These are phyloP conservation scores for Chironomus riparius DNA, from an alignment of 2,888 invertebrate species.

Conservation along the genomic window DNA sequence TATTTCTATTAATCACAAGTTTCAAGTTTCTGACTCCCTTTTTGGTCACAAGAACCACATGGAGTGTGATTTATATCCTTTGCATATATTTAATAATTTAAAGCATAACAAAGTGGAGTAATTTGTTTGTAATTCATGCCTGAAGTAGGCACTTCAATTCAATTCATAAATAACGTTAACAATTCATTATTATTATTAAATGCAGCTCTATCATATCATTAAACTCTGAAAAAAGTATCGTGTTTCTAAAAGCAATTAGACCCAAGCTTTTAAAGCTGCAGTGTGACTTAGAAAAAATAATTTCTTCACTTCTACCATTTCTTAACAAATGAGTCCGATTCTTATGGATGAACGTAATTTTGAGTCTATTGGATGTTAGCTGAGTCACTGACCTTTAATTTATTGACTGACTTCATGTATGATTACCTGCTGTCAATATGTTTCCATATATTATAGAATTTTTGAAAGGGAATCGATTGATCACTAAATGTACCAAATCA, in stretches of 20 bases:
- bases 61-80: neutral
- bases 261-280: neutral
- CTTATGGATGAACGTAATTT: too few species aligned
- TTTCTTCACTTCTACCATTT: neutral
- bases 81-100: neutral
- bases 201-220: neutral
- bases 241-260: neutral
- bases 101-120: neutral
- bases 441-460: too few species aligned
- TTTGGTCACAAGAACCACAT: neutral
- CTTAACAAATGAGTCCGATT: too few species aligned
- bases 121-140: neutral
- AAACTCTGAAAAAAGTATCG: neutral
- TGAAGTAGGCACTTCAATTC: too few species aligned
- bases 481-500: too few species aligned
- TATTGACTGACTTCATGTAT: too few species aligned
- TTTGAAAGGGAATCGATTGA: too few species aligned
- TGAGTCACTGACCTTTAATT: too few species aligned
- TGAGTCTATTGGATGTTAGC: too few species aligned
- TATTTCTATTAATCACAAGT: neutral
- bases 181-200: neutral
- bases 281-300: neutral
- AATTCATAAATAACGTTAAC: neutral
- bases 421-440: too few species aligned
- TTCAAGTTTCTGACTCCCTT: neutral